phyloP scores from a whole-genome alignment of 2,113 vertebrate species.

The Epinephelus moara region DNA sequence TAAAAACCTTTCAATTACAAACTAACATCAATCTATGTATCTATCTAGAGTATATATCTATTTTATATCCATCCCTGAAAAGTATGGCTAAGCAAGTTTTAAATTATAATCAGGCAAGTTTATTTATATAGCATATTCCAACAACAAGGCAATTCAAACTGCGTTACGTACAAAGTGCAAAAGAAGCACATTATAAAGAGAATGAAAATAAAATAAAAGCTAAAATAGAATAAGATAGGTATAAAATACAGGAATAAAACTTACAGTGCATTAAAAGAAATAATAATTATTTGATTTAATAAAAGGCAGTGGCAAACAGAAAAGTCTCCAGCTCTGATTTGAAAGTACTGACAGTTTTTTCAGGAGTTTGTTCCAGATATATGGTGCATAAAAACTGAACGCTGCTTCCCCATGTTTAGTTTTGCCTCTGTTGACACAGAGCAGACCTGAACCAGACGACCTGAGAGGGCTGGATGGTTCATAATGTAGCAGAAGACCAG shows the following conservation, averaged over 20 bases:
- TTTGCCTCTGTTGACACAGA: neutral
- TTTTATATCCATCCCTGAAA: neutral
- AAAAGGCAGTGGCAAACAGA: too few relatives aligned
- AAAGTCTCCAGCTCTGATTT: too few relatives aligned
- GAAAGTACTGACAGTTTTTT: neutral
- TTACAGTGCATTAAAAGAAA: too few relatives aligned
- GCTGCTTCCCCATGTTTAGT: neutral
- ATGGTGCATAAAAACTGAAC: neutral
- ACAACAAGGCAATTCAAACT: too few relatives aligned
- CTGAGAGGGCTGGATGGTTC: neutral
- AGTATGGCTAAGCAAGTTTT: neutral
- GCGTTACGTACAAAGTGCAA: too few relatives aligned
- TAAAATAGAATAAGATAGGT: too few relatives aligned
- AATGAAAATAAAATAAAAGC: too few relatives aligned
- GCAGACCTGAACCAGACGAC: neutral
- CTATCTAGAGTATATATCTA: neutral
- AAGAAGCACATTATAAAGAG: too few relatives aligned
- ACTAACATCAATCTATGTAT: neutral
- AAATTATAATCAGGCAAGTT: neutral
- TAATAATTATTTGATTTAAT: too few relatives aligned
- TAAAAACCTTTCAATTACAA: neutral
- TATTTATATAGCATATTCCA: too few relatives aligned
- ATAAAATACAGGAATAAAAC: too few relatives aligned
- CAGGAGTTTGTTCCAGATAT: neutral
- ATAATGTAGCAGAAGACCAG: neutral